Percentiles rank a stretch among this genome's conserved stretches.
phyloP scores from a whole-genome alignment of 2,797 vertebrate species.

The Sebastes cheni region DNA sequence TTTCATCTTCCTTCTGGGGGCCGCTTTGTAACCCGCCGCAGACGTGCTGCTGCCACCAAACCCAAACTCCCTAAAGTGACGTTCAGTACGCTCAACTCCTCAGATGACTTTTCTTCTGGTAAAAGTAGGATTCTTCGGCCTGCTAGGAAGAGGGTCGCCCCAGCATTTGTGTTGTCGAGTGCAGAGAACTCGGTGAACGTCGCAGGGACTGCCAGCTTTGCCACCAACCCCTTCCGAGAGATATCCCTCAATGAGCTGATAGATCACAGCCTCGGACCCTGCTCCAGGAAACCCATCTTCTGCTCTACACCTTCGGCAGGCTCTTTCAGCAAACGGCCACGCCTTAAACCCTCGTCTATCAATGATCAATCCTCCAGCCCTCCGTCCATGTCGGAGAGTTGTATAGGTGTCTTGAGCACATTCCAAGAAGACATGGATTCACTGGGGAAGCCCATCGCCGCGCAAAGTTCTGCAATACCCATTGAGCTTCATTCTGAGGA shows the following conservation, averaged over 20 bases:
- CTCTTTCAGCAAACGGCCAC: neutral
- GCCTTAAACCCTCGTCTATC: neutral
- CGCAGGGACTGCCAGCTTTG: conserved; percentile 3
- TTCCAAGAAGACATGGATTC: conserved; percentile 39
- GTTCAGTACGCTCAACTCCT: conserved; percentile 58
- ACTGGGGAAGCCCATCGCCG: neutral
- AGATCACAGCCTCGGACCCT: conserved; percentile 33
- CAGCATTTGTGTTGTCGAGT: conserved; percentile 15
- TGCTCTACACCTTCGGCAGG: conserved; percentile 74
- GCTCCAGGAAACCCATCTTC: conserved; percentile 65
- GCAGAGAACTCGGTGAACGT: conserved; percentile 42
- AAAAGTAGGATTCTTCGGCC: neutral
- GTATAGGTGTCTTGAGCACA: conserved; percentile 8
- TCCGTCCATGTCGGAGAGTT: conserved; percentile 15
- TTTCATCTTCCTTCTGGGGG: conserved; percentile 18
- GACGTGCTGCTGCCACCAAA: conserved; percentile 18
- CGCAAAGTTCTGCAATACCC: neutral
- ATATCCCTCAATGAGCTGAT: conserved; percentile 54
- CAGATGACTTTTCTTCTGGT: conserved; percentile 65
- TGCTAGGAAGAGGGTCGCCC: neutral
- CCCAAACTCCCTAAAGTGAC: neutral
- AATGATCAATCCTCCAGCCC: neutral
- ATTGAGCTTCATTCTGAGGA: neutral
- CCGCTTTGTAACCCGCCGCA: conserved; percentile 76
- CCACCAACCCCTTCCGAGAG: conserved; percentile 28